These are phyloP conservation scores for Syngnathoides biaculeatus DNA, from an alignment of 2,113 vertebrate genomes.

Conservation along the genomic window DNA sequence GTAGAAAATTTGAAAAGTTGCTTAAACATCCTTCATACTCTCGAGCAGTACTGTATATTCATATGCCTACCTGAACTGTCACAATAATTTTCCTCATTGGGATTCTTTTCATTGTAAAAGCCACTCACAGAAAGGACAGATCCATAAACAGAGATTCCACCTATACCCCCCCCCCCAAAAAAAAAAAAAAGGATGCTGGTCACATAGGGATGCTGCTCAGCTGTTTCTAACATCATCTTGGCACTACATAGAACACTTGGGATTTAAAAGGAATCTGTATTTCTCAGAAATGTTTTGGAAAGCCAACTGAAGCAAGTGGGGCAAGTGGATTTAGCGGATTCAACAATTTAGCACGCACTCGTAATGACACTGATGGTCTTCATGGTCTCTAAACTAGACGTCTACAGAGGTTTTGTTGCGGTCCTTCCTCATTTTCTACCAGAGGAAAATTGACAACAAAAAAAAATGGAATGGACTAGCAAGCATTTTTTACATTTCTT, in stretches of 20 bases:
- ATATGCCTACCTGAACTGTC: background rate
- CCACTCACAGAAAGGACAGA: background rate
- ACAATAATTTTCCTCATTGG: background rate
- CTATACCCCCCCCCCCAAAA: too few species aligned
- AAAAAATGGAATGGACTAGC: conserved; percentile 1
- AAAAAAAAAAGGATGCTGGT: conserved; percentile 16
- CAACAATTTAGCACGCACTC: conserved; percentile 22
- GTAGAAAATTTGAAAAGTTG: background rate
- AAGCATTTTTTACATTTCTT: background rate
- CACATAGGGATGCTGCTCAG: conserved; percentile 12
- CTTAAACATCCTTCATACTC: background rate
- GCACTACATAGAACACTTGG: conserved; percentile 14
- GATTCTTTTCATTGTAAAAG: background rate
- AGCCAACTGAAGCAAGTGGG: conserved; percentile 27
- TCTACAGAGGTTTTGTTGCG: conserved; percentile 15
- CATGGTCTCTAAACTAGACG: conserved; percentile 21
- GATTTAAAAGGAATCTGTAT: conserved; percentile 39
- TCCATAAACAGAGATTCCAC: background rate
- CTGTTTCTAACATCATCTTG: conserved; percentile 32
- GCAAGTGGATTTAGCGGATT: conserved; percentile 36
- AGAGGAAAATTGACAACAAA: conserved; percentile 5
- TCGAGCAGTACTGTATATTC: background rate
- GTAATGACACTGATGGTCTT: conserved; percentile 28
- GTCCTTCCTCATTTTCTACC: conserved; percentile 24
- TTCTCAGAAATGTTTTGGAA: conserved; percentile 29